These are phyloP conservation scores for Geotrupes spiniger DNA, from an alignment of 2,888 invertebrate genomes.

Conservation along the genomic window DNA sequence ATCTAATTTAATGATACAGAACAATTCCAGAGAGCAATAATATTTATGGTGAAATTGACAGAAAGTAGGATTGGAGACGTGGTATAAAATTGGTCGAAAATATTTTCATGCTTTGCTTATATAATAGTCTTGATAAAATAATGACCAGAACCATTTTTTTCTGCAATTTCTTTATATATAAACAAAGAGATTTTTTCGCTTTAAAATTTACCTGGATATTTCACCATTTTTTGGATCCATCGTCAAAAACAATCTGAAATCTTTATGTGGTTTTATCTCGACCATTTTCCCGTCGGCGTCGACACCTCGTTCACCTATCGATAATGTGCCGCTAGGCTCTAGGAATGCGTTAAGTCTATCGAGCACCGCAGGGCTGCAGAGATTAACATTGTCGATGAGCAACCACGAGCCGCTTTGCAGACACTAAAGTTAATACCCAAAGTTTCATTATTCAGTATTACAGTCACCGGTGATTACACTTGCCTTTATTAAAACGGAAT, in stretches of 20 bases:
- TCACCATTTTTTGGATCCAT: constrained; percentile 95
- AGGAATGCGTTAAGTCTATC: constrained; percentile 94
- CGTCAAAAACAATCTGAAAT: constrained; percentile 91
- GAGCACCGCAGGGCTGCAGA: constrained; percentile 93
- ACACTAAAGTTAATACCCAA: constrained; percentile 51
- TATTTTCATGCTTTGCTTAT: no score
- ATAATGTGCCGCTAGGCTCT: constrained; percentile 87
- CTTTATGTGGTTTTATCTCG: constrained; percentile 76
- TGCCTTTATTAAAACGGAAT: constrained; percentile 80
- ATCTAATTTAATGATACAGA: no score
- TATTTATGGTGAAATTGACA: no score
- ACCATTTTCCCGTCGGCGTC: constrained; percentile 66
- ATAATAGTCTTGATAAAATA: no score
- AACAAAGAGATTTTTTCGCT: background rate
- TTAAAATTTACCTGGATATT: constrained; percentile 69
- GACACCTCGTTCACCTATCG: constrained; percentile 89
- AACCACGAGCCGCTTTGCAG: constrained; percentile 81
- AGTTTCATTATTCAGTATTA: no score
- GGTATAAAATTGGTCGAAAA: no score
- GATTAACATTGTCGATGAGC: constrained; percentile 88
- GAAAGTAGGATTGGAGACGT: no score
- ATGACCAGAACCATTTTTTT: background rate
- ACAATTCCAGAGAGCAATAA: no score
- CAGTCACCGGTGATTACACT: background rate
- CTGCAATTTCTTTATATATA: background rate